These are phyloP conservation scores for Caenorhabditis sp. DNA, from an alignment of 2,888 invertebrate species.

Conservation along the genomic window DNA sequence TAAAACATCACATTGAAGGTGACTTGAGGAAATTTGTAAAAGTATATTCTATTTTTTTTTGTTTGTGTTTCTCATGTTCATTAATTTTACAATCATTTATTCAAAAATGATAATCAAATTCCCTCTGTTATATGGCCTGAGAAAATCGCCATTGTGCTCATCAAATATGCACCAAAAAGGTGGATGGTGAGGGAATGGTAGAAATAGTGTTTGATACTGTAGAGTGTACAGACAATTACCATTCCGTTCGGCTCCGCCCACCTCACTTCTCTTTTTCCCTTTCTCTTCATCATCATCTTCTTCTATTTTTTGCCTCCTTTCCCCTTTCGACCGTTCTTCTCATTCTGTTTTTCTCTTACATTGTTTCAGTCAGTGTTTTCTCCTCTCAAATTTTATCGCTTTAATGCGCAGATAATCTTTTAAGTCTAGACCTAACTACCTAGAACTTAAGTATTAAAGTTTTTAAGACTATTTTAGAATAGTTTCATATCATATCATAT, in stretches of 20 bases:
- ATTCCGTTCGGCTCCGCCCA: background rate
- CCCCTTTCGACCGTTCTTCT: slow-evolving; percentile 22
- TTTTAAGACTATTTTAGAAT: too few relatives aligned
- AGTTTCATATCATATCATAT: too few relatives aligned
- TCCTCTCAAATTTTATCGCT: slow-evolving; percentile 11
- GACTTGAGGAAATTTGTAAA: background rate
- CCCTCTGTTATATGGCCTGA: background rate
- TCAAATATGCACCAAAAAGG: background rate
- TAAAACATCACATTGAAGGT: background rate
- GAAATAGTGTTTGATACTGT: background rate
- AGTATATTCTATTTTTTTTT: background rate
- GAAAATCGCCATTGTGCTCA: background rate
- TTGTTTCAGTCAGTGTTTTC: slow-evolving; percentile 16
- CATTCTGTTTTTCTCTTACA: background rate
- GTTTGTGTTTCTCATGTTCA: background rate
- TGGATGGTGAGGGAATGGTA: background rate
- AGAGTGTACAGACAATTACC: background rate
- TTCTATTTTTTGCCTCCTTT: slow-evolving; percentile 13
- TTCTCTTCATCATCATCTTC: background rate
- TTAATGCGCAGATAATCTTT: background rate
- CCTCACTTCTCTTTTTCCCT: background rate
- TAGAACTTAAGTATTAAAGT: too few relatives aligned
- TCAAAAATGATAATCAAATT: background rate
- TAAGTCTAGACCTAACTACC: too few relatives aligned
- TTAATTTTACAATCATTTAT: background rate